A percentile compares a stretch with the other conserved stretches of the same genome.
Conservation (phyloP, 2,113 vertebrate genomes). For the Podocnemis expansa region DNA sequence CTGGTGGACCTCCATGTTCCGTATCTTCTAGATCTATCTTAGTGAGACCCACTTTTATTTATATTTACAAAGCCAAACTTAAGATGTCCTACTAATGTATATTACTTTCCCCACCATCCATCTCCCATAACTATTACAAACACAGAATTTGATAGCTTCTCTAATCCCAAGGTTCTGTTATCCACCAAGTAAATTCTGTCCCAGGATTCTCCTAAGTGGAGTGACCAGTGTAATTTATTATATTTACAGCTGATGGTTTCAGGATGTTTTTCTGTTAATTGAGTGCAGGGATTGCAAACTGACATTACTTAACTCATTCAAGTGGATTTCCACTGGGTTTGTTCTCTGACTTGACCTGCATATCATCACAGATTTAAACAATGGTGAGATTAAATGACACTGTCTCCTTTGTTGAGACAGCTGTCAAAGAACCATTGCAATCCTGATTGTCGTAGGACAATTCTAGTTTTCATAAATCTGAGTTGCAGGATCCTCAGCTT, state of each 20-base stretch:
- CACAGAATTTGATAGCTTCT: neutral
- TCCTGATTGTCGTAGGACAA: conserved; percentile 4
- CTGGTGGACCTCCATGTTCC: neutral
- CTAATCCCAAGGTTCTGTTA: neutral
- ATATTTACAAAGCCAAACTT: neutral
- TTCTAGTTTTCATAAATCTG: conserved; percentile 2
- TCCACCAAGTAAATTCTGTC: neutral
- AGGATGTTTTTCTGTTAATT: neutral
- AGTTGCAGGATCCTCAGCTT: neutral
- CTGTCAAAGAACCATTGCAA: conserved; percentile 4
- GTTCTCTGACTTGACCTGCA: conserved; percentile 1
- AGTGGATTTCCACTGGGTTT: neutral
- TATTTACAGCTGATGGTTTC: neutral
- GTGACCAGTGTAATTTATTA: neutral
- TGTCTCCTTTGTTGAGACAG: conserved; percentile 3
- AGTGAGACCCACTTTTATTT: neutral
- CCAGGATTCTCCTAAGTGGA: neutral
- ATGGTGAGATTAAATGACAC: neutral
- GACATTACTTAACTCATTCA: neutral
- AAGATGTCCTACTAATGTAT: neutral
- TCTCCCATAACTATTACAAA: neutral
- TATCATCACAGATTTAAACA: neutral
- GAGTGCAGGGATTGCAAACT: neutral
- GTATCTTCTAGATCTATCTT: neutral
- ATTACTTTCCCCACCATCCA: neutral